These are phyloP conservation scores for Pyrocephalus nanus DNA, from an alignment of 2,797 vertebrate genomes.

Conservation along the genomic window DNA sequence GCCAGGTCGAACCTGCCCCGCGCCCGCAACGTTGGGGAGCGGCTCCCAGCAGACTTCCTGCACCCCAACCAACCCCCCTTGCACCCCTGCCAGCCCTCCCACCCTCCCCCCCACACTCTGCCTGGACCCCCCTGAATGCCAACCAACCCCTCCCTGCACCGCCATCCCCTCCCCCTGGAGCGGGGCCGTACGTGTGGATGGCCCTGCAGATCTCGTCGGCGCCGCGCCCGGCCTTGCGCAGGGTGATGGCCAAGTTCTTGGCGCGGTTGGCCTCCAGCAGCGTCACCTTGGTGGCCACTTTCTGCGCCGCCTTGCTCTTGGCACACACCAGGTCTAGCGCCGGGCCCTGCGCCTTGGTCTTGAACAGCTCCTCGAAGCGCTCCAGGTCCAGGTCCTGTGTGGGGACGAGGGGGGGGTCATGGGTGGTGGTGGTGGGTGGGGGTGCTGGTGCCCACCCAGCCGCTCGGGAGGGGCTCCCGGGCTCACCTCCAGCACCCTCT, in stretches of 20 bases:
- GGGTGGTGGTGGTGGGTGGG: fast-evolving
- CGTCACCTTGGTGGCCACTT: slow-evolving; percentile 87
- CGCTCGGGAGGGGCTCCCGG: fast-evolving
- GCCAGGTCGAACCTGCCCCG: slow-evolving; percentile 86
- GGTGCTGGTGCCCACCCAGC: fast-evolving
- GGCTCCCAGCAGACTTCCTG: fast-evolving
- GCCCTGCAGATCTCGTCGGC: slow-evolving; percentile 95
- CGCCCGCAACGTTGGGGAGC: fast-evolving
- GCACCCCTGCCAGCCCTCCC: not conserved
- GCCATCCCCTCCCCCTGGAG: fast-evolving
- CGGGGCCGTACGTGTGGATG: slow-evolving; percentile 86
- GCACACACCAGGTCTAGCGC: slow-evolving; percentile 85
- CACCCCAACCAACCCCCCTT: too few species aligned
- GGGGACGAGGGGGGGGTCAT: not conserved
- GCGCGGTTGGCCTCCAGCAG: slow-evolving; percentile 94
- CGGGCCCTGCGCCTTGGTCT: slow-evolving; percentile 95
- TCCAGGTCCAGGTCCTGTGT: slow-evolving; percentile 94
- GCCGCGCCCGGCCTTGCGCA: slow-evolving; percentile 76
- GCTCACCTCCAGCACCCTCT: slow-evolving; percentile 91
- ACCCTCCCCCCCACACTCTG: too few species aligned
- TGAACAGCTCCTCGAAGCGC: slow-evolving; percentile 94
- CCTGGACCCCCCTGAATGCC: too few species aligned
- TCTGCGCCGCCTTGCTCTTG: slow-evolving; percentile 90
- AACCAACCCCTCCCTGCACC: not conserved
- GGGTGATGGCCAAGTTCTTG: slow-evolving; percentile 83